Base-by-base conservation (phyloP, 1,140 invertebrate genomes). In the Diprion similis region DNA sequence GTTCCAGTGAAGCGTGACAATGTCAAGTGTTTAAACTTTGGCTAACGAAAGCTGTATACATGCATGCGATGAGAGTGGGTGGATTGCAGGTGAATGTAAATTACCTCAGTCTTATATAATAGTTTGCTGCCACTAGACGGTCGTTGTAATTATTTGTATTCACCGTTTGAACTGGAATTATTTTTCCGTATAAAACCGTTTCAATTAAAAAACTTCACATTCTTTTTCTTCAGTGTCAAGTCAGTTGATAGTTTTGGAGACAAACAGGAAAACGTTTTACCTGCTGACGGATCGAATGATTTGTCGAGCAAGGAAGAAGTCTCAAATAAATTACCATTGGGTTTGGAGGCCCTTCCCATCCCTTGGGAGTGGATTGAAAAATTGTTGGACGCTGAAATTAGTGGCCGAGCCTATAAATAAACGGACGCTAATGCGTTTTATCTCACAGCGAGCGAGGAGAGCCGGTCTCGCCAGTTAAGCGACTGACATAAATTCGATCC, bases 371-470 rank as follows among this genome's bases (percentile, higher is more conserved):
- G 77, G 71, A 81, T 80, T 79, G 80, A 83, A 83, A 80, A 79
- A 80, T 83, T 79, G 77, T 79, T 83, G 79, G 80, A 77, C 78
- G 78, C 80, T 77, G 78, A 83, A 81, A 83, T 80, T 77, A 82
- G 77, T 79, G 71, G 73, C 76, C 64, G 70, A 72, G 75, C 81
- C 81, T 80, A 83, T 84, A 83, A 84, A 81, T 84, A 83, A 84
- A 78, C 78, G 76, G 78, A 79, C 78, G 79, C 79, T 83, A 83
- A 83, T 84, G 83, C 78, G 74, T 82, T 82, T 82, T 83, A 83
- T 83, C 79, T 76, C 81, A 75, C 48, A 70, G 51, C 11, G 71
- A 75, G 15, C 45, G 69, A 13, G 70, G 65, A 72, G 74, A 65
- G 17, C 11, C 71, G 45, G 48, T 17, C 72, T 74, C 74, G 75